Percentiles rank a stretch among this genome's conserved stretches.
These are phyloP conservation scores for Setophaga petechia DNA, from an alignment of 2,113 vertebrate species.

Conservation along the genomic window DNA sequence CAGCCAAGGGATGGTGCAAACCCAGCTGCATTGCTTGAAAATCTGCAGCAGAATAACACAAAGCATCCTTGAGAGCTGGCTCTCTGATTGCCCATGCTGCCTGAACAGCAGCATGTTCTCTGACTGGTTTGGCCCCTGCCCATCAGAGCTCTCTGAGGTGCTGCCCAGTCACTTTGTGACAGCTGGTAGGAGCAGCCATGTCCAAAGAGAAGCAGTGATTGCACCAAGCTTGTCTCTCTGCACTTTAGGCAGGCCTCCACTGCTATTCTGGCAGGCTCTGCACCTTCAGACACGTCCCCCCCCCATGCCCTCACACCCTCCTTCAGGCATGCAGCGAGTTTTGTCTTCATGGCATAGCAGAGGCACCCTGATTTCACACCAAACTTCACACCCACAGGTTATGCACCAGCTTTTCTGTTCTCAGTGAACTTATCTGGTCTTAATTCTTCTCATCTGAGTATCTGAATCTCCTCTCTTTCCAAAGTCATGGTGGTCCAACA, in stretches of 20 bases:
- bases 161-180: neutral
- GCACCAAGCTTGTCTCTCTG: neutral
- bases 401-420: neutral
- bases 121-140: neutral
- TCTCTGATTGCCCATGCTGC: neutral
- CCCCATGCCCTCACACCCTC: neutral
- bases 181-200: neutral
- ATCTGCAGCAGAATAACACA: neutral
- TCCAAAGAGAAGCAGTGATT: neutral
- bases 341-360: neutral
- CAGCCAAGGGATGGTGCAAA: neutral
- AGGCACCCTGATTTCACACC: neutral
- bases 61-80: neutral
- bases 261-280: neutral
- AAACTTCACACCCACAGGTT: neutral
- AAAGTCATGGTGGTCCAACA: neutral
- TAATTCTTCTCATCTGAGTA: neutral
- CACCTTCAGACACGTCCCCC: neutral
- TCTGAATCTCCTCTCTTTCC: neutral
- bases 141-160: neutral
- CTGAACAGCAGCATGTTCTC: neutral
- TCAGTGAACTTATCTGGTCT: neutral
- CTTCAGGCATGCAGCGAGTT: neutral
- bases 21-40: neutral
- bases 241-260: neutral